These are phyloP conservation scores for Drosophila eugracilis DNA, from an alignment of 1,140 invertebrate species.

Conservation along the genomic window DNA sequence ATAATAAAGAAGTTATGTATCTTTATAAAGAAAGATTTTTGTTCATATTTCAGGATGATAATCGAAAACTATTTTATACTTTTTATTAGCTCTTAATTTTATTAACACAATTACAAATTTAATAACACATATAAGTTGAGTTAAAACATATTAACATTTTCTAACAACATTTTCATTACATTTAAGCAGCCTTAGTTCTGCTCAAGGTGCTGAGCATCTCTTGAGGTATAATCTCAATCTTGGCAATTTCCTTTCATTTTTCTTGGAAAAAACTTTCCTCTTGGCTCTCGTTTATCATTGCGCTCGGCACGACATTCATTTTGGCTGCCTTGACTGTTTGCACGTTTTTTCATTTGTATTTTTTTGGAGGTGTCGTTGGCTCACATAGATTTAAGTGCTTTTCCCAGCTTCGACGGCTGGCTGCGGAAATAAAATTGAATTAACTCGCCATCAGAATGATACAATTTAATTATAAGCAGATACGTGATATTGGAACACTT, in stretches of 20 bases:
- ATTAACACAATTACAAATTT: too few relatives aligned
- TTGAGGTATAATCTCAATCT: constrained; percentile 35
- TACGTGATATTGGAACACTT: constrained; percentile 29
- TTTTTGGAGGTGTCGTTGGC: constrained; percentile 25
- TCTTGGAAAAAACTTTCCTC: constrained; percentile 2
- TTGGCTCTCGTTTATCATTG: constrained; percentile 38
- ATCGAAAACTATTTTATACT: too few relatives aligned
- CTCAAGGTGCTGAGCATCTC: not conserved
- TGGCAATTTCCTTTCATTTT: constrained; percentile 33
- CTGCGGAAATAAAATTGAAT: constrained; percentile 43
- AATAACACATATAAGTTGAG: too few relatives aligned
- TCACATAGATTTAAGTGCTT: constrained; percentile 35
- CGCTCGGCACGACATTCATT: constrained; percentile 29
- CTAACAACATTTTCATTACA: not conserved
- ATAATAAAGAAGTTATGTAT: too few relatives aligned
- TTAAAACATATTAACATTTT: too few relatives aligned
- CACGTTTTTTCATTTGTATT: constrained; percentile 50
- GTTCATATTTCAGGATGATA: too few relatives aligned
- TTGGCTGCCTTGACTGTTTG: constrained; percentile 24
- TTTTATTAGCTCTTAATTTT: too few relatives aligned
- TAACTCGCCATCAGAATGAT: constrained; percentile 38
- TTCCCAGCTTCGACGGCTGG: constrained; percentile 5
- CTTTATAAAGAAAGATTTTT: too few relatives aligned
- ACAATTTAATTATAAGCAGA: constrained; percentile 42
- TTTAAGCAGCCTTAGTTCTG: not conserved